Conservation (phyloP, 2,113 vertebrate genomes). For the Pelvicachromis taeniatus region DNA sequence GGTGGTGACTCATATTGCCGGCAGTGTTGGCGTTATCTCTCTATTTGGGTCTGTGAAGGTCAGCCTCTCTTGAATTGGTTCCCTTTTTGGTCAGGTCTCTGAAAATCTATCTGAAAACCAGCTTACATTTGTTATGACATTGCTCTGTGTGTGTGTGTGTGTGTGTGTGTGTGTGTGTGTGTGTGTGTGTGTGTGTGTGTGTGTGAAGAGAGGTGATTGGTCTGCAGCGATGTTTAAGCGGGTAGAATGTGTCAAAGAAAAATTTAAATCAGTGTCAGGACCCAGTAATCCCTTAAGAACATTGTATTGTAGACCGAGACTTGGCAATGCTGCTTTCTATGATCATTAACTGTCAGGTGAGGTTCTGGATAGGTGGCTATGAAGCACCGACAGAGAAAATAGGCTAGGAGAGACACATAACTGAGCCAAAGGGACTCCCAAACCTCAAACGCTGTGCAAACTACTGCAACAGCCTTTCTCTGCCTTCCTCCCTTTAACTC, state of each 20-base stretch:
- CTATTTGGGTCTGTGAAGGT: background rate
- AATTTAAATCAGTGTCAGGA: background rate
- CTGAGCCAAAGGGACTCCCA: background rate
- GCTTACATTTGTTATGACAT: background rate
- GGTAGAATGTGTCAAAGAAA: background rate
- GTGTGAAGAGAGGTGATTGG: background rate
- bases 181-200: background rate
- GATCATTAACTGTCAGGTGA: background rate
- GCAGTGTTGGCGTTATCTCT: background rate
- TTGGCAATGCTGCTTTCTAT: background rate
- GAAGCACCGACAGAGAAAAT: background rate
- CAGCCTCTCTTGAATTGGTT: background rate
- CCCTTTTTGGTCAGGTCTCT: background rate
- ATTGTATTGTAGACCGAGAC: background rate
- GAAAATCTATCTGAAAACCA: background rate
- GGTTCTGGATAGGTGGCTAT: background rate
- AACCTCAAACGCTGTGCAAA: background rate
- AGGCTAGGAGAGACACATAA: background rate
- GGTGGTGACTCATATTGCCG: background rate
- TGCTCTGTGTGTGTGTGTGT: background rate
- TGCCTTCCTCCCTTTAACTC: background rate
- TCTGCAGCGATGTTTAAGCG: background rate
- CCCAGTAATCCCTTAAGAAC: background rate
- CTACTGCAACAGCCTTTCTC: background rate
- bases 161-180: background rate